Base-by-base conservation (phyloP, 1,140 invertebrate species). In the Apis mellifera region DNA sequence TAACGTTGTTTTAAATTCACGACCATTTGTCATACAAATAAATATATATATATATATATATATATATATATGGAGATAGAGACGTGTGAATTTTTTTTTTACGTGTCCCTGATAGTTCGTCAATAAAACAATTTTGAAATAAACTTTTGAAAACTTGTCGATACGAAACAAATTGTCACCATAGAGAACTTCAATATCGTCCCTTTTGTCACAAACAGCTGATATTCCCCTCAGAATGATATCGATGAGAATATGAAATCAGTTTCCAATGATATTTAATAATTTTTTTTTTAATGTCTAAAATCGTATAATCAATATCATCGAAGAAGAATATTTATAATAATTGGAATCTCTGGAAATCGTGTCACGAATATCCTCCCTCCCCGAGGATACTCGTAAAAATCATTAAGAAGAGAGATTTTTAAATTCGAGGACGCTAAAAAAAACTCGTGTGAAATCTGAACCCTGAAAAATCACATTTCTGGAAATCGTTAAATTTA, bases 51-150 rank as follows among this genome's bases (percentile, higher is more conserved):
- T n/a, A n/a, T n/a, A 23, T 3, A 11, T 7, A 5, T 21, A 19
- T 7, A 65, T 23, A 32, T 42, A 42, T 42, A 42, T 42, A 5
- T 42, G 32, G 60, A 8, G 13, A 26, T 26, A 62, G 13, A 62
- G n/a, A 70, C 42, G 42, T 23, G 15, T 23, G 68, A 9, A 26
- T 8, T 52, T 15, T 70, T n/a, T 19, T 72, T 19, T 21, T 55
- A 13, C 11, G 26, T 72, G 54, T 2, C 19, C 7, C 19, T 72
- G 54, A 72, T 72, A 42, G 23, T 72, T 57, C 23, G 26, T 57
- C 70, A 26, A 72, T 72, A 57, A 72, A 72, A 72, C 26, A 57
- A 72, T 55, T 72, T 57, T n/a, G n/a, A 17, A n/a, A 72, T 57
- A 42, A 55, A 72, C 23, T 26, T 32, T 55, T 13, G 54, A 55